Percentiles rank a stretch among this genome's conserved stretches.
These are phyloP conservation scores for Hyperoodon ampullatus DNA, from an alignment of 2,113 vertebrate genomes.

Conservation along the genomic window DNA sequence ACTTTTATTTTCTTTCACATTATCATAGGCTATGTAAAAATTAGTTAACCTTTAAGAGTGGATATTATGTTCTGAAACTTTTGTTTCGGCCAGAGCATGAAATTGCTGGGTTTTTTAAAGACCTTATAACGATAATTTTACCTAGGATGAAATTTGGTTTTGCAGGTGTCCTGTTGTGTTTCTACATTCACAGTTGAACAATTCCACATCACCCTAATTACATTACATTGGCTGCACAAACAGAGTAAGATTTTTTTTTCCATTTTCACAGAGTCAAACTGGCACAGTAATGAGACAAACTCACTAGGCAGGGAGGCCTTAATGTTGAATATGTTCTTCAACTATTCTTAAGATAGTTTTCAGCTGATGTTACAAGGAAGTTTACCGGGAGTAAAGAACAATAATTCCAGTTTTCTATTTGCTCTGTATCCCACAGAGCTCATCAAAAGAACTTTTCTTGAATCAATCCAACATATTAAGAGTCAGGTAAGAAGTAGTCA, in stretches of 20 bases:
- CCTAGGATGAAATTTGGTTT: neutral
- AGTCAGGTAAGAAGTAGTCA: neutral
- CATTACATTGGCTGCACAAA: neutral
- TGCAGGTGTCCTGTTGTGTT: neutral
- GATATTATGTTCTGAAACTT: neutral
- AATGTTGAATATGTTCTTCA: constrained; percentile 1
- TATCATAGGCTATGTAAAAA: neutral
- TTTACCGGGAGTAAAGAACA: neutral
- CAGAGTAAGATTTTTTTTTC: neutral
- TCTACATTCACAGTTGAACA: constrained; percentile 42
- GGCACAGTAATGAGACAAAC: constrained; percentile 34
- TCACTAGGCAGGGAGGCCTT: neutral
- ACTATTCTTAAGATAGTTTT: neutral
- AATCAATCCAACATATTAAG: neutral
- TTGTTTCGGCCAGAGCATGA: neutral
- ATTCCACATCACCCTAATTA: constrained; percentile 17
- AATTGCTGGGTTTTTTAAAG: neutral
- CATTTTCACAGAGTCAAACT: constrained; percentile 45
- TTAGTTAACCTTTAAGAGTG: neutral
- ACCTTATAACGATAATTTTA: neutral
- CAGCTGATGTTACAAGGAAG: neutral
- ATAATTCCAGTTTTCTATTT: neutral
- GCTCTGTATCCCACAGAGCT: neutral
- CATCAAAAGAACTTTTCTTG: neutral
- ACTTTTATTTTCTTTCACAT: neutral